These are phyloP conservation scores for Mesoclemmys tuberculata DNA, from an alignment of 2,113 vertebrate genomes.

Conservation along the genomic window DNA sequence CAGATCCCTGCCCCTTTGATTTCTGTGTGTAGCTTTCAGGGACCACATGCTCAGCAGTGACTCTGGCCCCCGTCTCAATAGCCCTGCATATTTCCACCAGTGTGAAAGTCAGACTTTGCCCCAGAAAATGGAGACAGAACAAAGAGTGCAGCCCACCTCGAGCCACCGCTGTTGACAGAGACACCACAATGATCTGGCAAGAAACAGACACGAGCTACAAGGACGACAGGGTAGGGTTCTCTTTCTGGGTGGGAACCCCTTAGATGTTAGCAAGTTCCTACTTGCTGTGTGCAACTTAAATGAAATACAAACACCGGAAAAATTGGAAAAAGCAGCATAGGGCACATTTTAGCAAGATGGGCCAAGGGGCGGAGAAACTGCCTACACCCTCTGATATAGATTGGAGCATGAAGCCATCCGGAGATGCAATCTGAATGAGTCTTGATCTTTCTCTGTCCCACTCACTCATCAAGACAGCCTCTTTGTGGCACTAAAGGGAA, in stretches of 20 bases:
- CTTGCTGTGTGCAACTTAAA: conserved; percentile 30
- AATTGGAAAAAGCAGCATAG: conserved; percentile 41
- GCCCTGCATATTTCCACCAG: accelerated
- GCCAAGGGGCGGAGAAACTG: conserved; percentile 34
- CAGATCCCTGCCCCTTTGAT: conserved; percentile 28
- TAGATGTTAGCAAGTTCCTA: conserved; percentile 25
- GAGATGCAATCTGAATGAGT: conserved; percentile 32
- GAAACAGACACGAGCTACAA: neutral
- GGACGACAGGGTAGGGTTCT: neutral
- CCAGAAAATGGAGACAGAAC: neutral
- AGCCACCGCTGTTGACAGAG: accelerated
- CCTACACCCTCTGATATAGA: conserved; percentile 33
- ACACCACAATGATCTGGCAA: neutral
- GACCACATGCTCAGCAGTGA: neutral
- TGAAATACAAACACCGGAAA: conserved; percentile 36
- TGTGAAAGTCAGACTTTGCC: neutral
- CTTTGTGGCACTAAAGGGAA: conserved; percentile 21
- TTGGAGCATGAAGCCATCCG: neutral
- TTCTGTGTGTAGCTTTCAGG: conserved; percentile 18
- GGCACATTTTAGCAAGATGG: conserved; percentile 30
- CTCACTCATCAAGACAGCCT: conserved; percentile 31
- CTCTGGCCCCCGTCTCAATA: neutral
- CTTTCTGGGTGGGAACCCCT: neutral
- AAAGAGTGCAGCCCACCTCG: neutral
- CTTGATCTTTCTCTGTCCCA: conserved; percentile 60